A percentile compares a stretch with the other conserved stretches of the same genome.
phyloP scores from a whole-genome alignment of 2,113 vertebrate species.

The Paratilapia polleni region DNA sequence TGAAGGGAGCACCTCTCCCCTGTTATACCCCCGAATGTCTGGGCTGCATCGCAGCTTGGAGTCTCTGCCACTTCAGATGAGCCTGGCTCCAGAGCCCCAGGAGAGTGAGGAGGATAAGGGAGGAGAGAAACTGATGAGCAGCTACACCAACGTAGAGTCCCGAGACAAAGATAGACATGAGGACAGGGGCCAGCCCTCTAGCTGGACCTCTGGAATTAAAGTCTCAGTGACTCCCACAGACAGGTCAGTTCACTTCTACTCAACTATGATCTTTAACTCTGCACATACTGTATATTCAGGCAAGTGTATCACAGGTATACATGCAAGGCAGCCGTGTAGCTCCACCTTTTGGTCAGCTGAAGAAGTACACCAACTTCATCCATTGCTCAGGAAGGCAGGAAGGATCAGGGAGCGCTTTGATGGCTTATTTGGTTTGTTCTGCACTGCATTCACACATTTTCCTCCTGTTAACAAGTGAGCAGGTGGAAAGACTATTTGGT shows the following conservation, averaged over 20 bases:
- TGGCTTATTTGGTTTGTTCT: background rate
- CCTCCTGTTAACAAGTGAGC: background rate
- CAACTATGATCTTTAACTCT: background rate
- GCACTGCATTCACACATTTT: background rate
- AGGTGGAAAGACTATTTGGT: background rate
- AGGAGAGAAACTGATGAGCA: conserved; percentile 44
- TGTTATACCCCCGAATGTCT: conserved; percentile 90
- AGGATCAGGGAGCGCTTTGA: background rate
- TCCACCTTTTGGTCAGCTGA: conserved; percentile 43
- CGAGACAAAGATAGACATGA: conserved; percentile 67
- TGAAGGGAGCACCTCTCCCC: conserved; percentile 79
- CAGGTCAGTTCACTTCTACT: conserved; percentile 56
- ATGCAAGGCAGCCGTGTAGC: conserved; percentile 17
- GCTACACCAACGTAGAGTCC: conserved; percentile 55
- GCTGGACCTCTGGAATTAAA: conserved; percentile 72
- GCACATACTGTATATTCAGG: background rate
- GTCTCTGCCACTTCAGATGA: conserved; percentile 92
- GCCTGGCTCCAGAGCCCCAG: conserved; percentile 83
- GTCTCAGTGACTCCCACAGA: conserved; percentile 64
- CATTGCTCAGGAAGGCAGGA: background rate
- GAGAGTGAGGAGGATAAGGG: conserved; percentile 52
- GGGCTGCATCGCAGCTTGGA: conserved; percentile 96
- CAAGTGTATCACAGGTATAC: background rate
- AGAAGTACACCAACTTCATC: conserved; percentile 8
- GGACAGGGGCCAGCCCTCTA: conserved; percentile 63